Evolutionary conservation across 2,888 invertebrate species (phyloP).

Genomic region (Ischnura elegans): DNA sequence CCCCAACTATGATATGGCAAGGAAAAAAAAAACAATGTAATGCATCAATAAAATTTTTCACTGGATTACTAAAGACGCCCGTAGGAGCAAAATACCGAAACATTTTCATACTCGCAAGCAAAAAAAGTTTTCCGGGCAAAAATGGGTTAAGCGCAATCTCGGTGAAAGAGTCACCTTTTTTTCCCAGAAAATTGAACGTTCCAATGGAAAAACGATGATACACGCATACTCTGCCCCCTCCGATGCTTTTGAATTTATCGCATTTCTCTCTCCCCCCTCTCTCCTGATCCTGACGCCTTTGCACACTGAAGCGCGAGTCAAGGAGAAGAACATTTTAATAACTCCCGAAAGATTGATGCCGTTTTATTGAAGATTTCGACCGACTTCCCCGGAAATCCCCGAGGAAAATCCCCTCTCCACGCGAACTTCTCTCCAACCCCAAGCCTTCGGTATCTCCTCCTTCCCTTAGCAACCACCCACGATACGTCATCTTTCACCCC

Average conservation of each 20-base stretch:
- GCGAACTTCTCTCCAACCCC: neutral
- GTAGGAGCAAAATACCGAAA: no score
- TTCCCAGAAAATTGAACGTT: no score
- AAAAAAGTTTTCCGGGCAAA: no score
- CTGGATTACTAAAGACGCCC: no score
- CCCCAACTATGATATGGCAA: no score
- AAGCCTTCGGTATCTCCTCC: neutral
- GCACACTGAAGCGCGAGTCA: neutral
- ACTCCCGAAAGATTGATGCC: conserved; percentile 24
- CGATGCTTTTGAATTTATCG: neutral
- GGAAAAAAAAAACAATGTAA: no score
- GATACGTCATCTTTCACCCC: neutral
- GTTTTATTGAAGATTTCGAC: conserved; percentile 1
- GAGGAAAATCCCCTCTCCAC: neutral
- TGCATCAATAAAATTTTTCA: no score
- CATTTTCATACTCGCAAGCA: no score
- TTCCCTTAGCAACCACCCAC: neutral
- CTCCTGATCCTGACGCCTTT: neutral
- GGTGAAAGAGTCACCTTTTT: no score
- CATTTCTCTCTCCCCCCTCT: neutral
- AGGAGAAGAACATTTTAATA: conserved; percentile 16
- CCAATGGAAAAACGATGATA: no score
- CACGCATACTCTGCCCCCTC: no score
- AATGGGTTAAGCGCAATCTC: no score
- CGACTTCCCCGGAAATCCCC: neutral